phyloP scores from a whole-genome alignment of 2,797 vertebrate species.

The Sebastes cheni region DNA sequence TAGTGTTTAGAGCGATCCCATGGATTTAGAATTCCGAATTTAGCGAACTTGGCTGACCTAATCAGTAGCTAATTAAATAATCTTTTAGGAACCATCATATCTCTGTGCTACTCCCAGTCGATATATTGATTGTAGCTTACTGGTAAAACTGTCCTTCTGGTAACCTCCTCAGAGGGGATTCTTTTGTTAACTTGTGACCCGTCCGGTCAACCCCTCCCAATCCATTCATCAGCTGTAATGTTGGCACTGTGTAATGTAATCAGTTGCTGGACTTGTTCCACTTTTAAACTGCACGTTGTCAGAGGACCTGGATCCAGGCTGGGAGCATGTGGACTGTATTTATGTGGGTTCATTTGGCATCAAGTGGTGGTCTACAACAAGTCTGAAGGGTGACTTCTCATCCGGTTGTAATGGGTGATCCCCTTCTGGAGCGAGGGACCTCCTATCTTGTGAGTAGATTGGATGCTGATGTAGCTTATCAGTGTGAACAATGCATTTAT shows the following conservation, averaged over 20 bases:
- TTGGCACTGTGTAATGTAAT: neutral
- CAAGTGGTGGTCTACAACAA: neutral
- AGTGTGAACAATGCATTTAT: too few relatives aligned
- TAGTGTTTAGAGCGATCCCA: neutral
- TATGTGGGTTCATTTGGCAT: neutral
- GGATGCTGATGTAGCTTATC: neutral
- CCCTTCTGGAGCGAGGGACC: conserved; percentile 37
- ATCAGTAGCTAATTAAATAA: neutral
- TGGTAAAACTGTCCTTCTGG: neutral
- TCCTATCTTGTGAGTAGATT: conserved; percentile 66
- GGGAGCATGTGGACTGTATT: neutral
- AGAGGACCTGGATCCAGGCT: neutral
- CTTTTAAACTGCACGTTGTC: neutral
- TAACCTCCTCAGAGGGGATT: neutral
- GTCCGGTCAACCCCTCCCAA: conserved; percentile 27
- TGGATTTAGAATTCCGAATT: neutral
- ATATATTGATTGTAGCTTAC: neutral
- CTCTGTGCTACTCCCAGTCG: too few relatives aligned
- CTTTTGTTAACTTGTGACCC: conserved; percentile 1
- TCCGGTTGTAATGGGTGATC: conserved; percentile 57
- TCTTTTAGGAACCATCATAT: rapidly evolving
- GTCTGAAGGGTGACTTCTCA: neutral
- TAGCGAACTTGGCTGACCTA: neutral
- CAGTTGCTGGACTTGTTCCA: conserved; percentile 1
- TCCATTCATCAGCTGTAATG: neutral